These are phyloP conservation scores for Drosophila equinoxialis DNA, from an alignment of 1,140 invertebrate genomes.

Conservation along the genomic window DNA sequence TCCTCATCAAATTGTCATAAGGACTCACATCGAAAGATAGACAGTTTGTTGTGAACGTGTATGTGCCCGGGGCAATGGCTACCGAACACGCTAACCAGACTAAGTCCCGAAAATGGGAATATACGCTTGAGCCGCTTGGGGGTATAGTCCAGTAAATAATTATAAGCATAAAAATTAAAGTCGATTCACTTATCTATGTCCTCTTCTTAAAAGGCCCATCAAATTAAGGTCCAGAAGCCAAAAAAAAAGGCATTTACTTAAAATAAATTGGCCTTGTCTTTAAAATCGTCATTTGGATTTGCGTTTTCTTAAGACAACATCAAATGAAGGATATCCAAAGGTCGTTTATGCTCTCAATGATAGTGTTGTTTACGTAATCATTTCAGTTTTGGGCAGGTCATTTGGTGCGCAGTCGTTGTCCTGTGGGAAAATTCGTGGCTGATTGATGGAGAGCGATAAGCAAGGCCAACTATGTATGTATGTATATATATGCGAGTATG, in stretches of 20 bases:
- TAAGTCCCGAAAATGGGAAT: slow-evolving; percentile 8
- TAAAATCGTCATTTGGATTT: too few species aligned
- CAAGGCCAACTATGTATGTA: slow-evolving; percentile 71
- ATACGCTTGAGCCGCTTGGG: slow-evolving; percentile 33
- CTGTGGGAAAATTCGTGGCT: slow-evolving; percentile 62
- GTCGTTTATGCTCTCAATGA: not conserved
- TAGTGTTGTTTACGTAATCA: slow-evolving; percentile 30
- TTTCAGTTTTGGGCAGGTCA: slow-evolving; percentile 25
- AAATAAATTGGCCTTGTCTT: too few species aligned
- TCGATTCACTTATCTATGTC: too few species aligned
- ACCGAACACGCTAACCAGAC: slow-evolving; percentile 53
- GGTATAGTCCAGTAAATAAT: not conserved
- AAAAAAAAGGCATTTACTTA: too few species aligned
- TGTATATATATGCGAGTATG: slow-evolving; percentile 36
- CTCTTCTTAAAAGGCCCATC: too few species aligned
- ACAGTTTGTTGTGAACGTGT: slow-evolving; percentile 13
- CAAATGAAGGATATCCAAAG: not conserved
- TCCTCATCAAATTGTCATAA: slow-evolving; percentile 82
- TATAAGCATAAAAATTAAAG: too few species aligned
- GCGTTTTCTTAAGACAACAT: too few species aligned
- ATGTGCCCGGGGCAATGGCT: slow-evolving; percentile 47
- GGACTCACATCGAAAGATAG: slow-evolving; percentile 51
- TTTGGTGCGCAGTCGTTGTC: slow-evolving; percentile 56
- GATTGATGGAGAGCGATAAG: slow-evolving; percentile 73
- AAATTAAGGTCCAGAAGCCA: too few species aligned